These are phyloP conservation scores for Drosophila meridiana DNA, from an alignment of 2,888 invertebrate genomes.

Conservation along the genomic window DNA sequence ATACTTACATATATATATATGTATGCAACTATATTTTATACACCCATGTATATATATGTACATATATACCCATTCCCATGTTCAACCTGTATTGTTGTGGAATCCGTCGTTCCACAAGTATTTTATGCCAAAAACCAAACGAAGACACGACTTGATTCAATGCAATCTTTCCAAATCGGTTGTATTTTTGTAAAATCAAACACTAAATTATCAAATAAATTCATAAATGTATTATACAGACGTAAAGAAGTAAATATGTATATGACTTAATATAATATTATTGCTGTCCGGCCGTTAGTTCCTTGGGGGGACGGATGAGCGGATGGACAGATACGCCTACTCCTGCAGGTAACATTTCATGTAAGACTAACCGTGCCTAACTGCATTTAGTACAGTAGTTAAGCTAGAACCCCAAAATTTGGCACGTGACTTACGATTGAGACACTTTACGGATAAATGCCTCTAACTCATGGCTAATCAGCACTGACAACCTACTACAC, in stretches of 20 bases:
- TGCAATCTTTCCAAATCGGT: conserved; percentile 7
- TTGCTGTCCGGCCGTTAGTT: too few species aligned
- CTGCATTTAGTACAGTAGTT: too few species aligned
- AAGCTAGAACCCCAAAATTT: too few species aligned
- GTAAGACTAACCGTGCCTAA: too few species aligned
- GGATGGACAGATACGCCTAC: too few species aligned
- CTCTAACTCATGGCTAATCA: too few species aligned
- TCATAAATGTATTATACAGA: neutral
- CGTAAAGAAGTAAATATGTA: neutral
- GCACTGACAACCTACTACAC: too few species aligned
- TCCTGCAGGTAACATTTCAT: too few species aligned
- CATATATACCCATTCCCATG: conserved; percentile 17
- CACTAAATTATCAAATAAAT: conserved; percentile 15
- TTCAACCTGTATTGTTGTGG: conserved; percentile 6
- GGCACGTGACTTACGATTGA: too few species aligned
- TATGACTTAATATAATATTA: too few species aligned
- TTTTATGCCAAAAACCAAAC: conserved; percentile 39
- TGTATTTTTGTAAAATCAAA: conserved; percentile 56
- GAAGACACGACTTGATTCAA: conserved; percentile 22
- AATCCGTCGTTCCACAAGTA: conserved; percentile 31
- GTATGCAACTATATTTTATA: conserved; percentile 11
- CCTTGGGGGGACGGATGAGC: too few species aligned
- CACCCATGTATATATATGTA: conserved; percentile 1
- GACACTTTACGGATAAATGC: too few species aligned
- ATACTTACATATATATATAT: conserved; percentile 7